Evolutionary conservation across 1,140 invertebrate species (phyloP), one percentile per base, ranked within the genome.

Genomic region (Neodiprion lecontei): DNA sequence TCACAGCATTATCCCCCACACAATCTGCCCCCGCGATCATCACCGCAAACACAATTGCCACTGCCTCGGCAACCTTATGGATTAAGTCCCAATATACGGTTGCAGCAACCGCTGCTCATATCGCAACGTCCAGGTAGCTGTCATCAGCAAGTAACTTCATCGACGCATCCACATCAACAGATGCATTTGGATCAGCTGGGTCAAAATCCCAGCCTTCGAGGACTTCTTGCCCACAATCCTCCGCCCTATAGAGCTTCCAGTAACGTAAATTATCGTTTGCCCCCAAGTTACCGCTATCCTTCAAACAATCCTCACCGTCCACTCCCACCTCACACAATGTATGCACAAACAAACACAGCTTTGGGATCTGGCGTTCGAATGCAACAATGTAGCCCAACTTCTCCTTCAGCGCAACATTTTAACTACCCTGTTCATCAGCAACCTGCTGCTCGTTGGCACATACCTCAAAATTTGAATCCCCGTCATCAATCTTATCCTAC

Each of bases 121-220:
- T 77, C 80, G n/a, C 86, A 86, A 75, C 81, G 86, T 0, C 83
- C 83, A 21, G 79, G 79, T 7, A 82, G 80, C 61, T 84, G 85
- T 75, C 86, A 88, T 74, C 88, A 89, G 68, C 82, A 88, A 82
- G 88, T 89, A 10, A 89, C 89, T 7, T 90, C 89, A 3, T 90
- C 89, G 2, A 90, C 89, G 0, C 90, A 88, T 85, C 90, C 90
- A 9, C 87, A 88, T 77, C 83, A 85, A 72, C 83, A 87, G 69
- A 83, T 83, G 50, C 86, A 86, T 8, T 80, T 86, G 23, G 87
- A 88, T 70, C 87, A 87, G 72, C 79, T 86, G 47, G 81, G 81
- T 28, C 87, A 86, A 72, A 87, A 86, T 53, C 78, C 86, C 0
- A 88, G 82, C 79, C 77, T 89, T 40, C 81, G 88, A 28, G 87